Percentiles rank a stretch among this genome's conserved stretches.
Evolutionary conservation across 1,140 invertebrate genomes (phyloP).

Genomic region (Parasteatoda tepidariorum): DNA sequence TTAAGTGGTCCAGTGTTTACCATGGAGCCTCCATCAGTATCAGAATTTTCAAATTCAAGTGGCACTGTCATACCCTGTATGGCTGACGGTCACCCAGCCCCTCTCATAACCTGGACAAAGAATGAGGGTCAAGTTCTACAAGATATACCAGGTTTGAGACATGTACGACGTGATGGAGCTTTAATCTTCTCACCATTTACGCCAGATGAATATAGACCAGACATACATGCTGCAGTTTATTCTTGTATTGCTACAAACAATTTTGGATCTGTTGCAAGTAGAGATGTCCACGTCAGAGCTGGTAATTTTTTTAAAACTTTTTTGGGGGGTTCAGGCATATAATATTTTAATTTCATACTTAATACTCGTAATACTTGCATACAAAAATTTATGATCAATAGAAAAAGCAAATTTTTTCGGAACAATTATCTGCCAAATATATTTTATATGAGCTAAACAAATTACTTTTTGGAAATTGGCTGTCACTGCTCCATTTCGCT

Average conservation of each 20-base stretch:
- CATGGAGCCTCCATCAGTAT: slow-evolving; percentile 87
- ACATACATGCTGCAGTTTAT: slow-evolving; percentile 73
- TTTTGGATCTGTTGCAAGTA: slow-evolving; percentile 88
- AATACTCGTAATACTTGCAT: too few species aligned
- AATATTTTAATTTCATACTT: too few species aligned
- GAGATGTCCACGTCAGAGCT: slow-evolving; percentile 92
- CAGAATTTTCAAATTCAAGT: slow-evolving; percentile 94
- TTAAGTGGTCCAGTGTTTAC: slow-evolving; percentile 84
- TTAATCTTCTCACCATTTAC: slow-evolving; percentile 68
- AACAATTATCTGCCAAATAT: too few species aligned
- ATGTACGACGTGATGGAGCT: slow-evolving; percentile 72
- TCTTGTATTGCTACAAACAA: slow-evolving; percentile 89
- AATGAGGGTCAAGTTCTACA: slow-evolving; percentile 70
- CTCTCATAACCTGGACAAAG: slow-evolving; percentile 84
- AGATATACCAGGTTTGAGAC: slow-evolving; percentile 73
- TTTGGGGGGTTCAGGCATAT: too few species aligned
- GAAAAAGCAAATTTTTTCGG: too few species aligned
- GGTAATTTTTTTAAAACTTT: slow-evolving; percentile 74
- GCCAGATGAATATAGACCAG: slow-evolving; percentile 70
- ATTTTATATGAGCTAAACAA: too few species aligned
- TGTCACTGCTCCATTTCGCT: too few species aligned
- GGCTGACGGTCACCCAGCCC: slow-evolving; percentile 87
- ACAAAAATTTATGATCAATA: too few species aligned
- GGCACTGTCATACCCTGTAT: slow-evolving; percentile 92
- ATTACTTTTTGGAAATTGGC: too few species aligned